Conservation (phyloP, 2,797 vertebrate species). For the Xenentodon cancila region DNA sequence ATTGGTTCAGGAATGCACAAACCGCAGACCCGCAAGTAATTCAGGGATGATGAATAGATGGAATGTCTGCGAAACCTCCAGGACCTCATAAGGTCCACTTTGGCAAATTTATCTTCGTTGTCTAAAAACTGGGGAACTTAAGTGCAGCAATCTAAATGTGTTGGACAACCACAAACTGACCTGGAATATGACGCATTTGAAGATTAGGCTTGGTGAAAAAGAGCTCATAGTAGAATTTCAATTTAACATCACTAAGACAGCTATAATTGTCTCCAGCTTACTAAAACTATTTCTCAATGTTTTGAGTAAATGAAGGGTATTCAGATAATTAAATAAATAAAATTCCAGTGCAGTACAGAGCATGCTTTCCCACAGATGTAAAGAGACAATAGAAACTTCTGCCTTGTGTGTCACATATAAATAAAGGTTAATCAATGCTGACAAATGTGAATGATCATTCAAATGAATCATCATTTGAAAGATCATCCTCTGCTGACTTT, state of each 20-base stretch:
- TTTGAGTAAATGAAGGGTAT: constrained; percentile 32
- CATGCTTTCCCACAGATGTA: too few species aligned
- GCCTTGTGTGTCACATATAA: too few species aligned
- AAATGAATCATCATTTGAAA: too few species aligned
- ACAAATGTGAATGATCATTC: too few species aligned
- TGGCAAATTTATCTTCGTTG: constrained; percentile 47
- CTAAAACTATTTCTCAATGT: constrained; percentile 40
- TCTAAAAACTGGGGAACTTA: constrained; percentile 58
- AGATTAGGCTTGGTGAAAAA: constrained; percentile 61
- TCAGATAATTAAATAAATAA: not conserved
- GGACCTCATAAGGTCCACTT: constrained; percentile 55
- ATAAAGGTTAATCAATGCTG: too few species aligned
- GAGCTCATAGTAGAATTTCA: constrained; percentile 43
- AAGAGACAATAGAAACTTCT: too few species aligned
- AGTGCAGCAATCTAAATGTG: constrained; percentile 72
- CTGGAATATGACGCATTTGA: constrained; percentile 76
- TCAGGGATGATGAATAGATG: constrained; percentile 61
- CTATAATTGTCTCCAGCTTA: constrained; percentile 40
- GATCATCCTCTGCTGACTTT: too few species aligned
- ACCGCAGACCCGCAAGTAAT: constrained; percentile 67
- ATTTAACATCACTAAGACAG: constrained; percentile 44
- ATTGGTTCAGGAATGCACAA: constrained; percentile 59
- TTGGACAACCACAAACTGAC: constrained; percentile 78
- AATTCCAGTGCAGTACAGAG: too few species aligned
- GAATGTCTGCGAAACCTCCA: constrained; percentile 60